Conservation (phyloP, 2,113 vertebrate species). For the Cranoglanis bouderius region DNA sequence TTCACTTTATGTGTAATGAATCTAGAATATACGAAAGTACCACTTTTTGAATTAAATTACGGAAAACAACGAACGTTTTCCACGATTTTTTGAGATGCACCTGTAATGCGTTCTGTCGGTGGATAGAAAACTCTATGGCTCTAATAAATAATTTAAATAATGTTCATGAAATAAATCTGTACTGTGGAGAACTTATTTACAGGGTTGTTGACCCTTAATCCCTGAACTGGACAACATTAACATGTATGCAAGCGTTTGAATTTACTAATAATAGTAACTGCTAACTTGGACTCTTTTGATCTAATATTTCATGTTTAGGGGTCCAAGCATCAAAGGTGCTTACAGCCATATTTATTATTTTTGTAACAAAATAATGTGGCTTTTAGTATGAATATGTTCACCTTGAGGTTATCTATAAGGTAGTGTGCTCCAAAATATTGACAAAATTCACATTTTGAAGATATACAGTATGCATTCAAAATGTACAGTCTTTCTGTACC, state of each 20-base stretch:
- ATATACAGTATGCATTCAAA: too few relatives aligned
- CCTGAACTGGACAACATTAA: not conserved
- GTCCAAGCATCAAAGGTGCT: not conserved
- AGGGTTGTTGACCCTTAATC: not conserved
- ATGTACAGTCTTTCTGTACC: too few relatives aligned
- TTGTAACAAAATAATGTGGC: not conserved
- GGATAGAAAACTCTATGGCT: not conserved
- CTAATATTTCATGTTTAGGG: not conserved
- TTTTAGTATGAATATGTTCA: too few relatives aligned
- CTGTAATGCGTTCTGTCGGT: not conserved
- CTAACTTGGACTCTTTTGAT: not conserved
- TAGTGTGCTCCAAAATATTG: too few relatives aligned
- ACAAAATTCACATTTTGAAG: too few relatives aligned
- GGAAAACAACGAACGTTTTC: too few relatives aligned
- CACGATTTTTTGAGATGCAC: too few relatives aligned
- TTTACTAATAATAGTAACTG: not conserved
- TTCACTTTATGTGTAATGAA: too few relatives aligned
- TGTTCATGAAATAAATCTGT: not conserved
- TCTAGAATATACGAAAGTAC: too few relatives aligned
- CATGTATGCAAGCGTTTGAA: not conserved
- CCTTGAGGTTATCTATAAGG: too few relatives aligned
- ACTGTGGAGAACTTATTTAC: not conserved
- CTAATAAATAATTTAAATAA: not conserved
- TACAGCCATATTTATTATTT: not conserved
- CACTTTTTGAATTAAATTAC: too few relatives aligned